Evolutionary conservation across 2,113 vertebrate genomes (phyloP), one percentile per base, ranked within the genome.

Genomic region (Ophthalmolycus amberensis): DNA sequence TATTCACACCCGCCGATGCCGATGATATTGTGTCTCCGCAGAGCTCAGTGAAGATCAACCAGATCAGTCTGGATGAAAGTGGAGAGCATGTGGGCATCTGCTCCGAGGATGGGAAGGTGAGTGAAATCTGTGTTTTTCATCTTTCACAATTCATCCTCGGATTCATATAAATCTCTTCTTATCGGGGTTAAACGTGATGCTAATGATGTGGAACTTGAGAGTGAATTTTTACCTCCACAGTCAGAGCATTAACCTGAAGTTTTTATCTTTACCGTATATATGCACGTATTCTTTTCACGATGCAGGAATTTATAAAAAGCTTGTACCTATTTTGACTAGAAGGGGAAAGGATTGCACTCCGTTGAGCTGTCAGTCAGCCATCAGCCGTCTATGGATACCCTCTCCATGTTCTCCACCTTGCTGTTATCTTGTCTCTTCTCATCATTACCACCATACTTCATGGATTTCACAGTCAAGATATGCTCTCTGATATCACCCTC

Each of bases 51-150:
- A 99, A 98, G 94, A 98, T 99, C 94, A 99, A 99, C 95, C 98
- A 99, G 93, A 97, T 99, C 91, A 99, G 98, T 91, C 91, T 99
- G 96, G 98, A 99, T 95, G 98, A 99, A 90, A 97, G 97, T 62
- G 98, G 98, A 77, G 98, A 99, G 73, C 95, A 99, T 90, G 96
- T 99, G 93, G 98, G 98, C 37, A 96, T 99, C 89, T 99, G 98
- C 92, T 98, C 98, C 15, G 98, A 99, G 95, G 98, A 99, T 80
- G 98, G 98, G 91, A 99, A 99, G 97, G 98, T 99, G 95, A 94
- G 89, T 90, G 1, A n/a, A 27, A 89, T 92, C 87, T 14, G n/a
- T 64, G 52, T 67, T 82, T 90, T 71, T 78, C 71, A 91, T 93
- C 88, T 88, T 80, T 44, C 44, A 80, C 89, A 86, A 90, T 88